These are phyloP conservation scores for Allacma fusca DNA, from an alignment of 2,888 invertebrate genomes.

Conservation along the genomic window DNA sequence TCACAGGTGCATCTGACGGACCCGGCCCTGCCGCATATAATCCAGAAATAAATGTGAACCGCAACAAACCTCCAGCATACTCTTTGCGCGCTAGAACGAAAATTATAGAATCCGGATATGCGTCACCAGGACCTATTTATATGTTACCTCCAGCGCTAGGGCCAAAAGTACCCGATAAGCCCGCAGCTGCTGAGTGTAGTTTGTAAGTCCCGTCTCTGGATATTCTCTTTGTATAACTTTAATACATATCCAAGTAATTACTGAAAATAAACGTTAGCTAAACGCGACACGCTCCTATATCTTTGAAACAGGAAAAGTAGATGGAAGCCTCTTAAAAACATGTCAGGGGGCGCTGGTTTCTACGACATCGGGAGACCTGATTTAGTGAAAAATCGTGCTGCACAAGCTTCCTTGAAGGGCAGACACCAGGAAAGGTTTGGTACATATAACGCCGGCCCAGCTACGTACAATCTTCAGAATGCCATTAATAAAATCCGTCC, in stretches of 20 bases:
- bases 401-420: constrained; percentile 54
- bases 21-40: constrained; percentile 75
- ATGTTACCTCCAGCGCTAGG: constrained; percentile 68
- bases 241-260: not conserved
- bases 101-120: not conserved
- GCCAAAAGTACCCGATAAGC: constrained; percentile 68
- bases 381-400: constrained; percentile 48
- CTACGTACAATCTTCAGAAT: constrained; percentile 50
- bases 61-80: constrained; percentile 70
- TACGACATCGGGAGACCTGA: constrained; percentile 57
- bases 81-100: constrained; percentile 68
- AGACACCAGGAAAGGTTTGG: constrained; percentile 36
- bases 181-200: constrained; percentile 67
- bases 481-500: constrained; percentile 43
- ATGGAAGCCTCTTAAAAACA: constrained; percentile 41
- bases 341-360: constrained; percentile 51
- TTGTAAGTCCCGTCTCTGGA: constrained; percentile 64
- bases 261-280: not conserved
- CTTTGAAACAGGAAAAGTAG: constrained; percentile 49
- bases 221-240: too few species aligned
- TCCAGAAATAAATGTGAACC: constrained; percentile 70
- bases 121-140: constrained; percentile 73
- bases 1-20: constrained; percentile 60
- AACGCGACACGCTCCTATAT: too few species aligned
- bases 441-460: constrained; percentile 34